Percentiles rank a stretch among this genome's conserved stretches.
Conservation (phyloP, 2,888 invertebrate species). For the Graphium colonna region DNA sequence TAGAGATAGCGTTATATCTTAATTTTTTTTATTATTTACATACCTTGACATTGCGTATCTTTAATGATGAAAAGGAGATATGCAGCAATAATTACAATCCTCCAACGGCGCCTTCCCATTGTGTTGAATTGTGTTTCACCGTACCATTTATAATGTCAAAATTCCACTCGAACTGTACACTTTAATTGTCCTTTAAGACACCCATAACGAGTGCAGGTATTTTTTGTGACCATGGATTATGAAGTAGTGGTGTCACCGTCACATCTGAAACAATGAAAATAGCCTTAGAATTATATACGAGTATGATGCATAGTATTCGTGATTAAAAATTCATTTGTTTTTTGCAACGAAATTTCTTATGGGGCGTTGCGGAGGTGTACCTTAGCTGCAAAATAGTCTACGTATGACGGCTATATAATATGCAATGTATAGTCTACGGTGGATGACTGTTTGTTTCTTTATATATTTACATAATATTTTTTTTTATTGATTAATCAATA, state of each 20-base stretch:
- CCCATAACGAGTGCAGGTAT: slow-evolving; percentile 15
- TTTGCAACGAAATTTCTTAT: no score
- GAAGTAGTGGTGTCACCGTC: slow-evolving; percentile 48
- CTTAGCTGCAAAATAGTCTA: no score
- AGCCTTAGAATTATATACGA: slow-evolving; percentile 12
- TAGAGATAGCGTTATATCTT: background rate
- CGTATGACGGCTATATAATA: no score
- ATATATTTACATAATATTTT: no score
- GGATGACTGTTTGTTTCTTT: no score
- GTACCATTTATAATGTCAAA: slow-evolving; percentile 52
- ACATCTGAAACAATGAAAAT: slow-evolving; percentile 65
- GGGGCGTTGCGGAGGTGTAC: no score
- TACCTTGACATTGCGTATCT: slow-evolving; percentile 71
- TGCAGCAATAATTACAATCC: slow-evolving; percentile 64
- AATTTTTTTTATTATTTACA: slow-evolving; percentile 27
- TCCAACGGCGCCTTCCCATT: slow-evolving; percentile 74
- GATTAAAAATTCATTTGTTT: no score
- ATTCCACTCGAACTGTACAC: background rate
- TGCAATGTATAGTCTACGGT: no score
- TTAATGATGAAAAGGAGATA: slow-evolving; percentile 64
- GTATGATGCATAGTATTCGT: background rate
- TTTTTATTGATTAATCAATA: no score
- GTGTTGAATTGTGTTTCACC: slow-evolving; percentile 59
- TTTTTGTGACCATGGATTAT: slow-evolving; percentile 39
- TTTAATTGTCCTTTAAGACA: background rate